Conservation (phyloP, 2,888 invertebrate genomes). For the Penaeus monodon region DNA sequence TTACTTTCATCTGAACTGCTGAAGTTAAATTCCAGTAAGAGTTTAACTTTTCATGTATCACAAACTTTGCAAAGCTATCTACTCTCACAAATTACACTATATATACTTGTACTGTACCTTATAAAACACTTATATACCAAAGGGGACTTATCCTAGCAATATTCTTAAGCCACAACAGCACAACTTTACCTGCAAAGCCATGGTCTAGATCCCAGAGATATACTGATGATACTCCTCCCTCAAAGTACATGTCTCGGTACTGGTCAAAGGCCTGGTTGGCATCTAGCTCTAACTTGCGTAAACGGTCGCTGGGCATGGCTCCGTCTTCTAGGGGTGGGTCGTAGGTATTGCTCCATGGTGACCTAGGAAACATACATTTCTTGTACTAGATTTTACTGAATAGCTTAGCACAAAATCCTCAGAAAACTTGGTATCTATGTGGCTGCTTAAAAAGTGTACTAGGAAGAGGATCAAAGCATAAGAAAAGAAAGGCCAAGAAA, state of each 20-base stretch:
- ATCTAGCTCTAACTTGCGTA: slow-evolving; percentile 95
- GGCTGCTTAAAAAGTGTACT: too few species aligned
- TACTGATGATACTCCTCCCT: slow-evolving; percentile 98
- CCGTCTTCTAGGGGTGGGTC: slow-evolving; percentile 98
- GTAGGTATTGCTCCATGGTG: slow-evolving; percentile 99
- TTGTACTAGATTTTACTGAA: neutral
- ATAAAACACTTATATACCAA: too few species aligned
- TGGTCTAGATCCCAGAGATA: slow-evolving; percentile 99
- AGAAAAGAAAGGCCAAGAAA: too few species aligned
- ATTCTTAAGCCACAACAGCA: neutral
- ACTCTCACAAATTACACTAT: too few species aligned
- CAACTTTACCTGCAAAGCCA: slow-evolving; percentile 86
- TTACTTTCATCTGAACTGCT: too few species aligned
- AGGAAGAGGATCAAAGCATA: too few species aligned
- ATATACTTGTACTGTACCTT: too few species aligned
- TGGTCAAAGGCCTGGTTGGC: slow-evolving; percentile 99
- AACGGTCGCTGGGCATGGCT: slow-evolving; percentile 95
- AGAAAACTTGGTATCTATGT: neutral
- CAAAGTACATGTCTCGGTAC: slow-evolving; percentile 99
- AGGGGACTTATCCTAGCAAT: too few species aligned
- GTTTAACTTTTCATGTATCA: neutral
- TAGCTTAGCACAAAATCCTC: neutral
- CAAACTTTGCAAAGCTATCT: neutral
- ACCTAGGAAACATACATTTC: slow-evolving; percentile 74
- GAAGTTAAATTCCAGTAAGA: too few species aligned